Base-by-base conservation (phyloP, 2,113 vertebrate species). In the Trichomycterus rosablanca region DNA sequence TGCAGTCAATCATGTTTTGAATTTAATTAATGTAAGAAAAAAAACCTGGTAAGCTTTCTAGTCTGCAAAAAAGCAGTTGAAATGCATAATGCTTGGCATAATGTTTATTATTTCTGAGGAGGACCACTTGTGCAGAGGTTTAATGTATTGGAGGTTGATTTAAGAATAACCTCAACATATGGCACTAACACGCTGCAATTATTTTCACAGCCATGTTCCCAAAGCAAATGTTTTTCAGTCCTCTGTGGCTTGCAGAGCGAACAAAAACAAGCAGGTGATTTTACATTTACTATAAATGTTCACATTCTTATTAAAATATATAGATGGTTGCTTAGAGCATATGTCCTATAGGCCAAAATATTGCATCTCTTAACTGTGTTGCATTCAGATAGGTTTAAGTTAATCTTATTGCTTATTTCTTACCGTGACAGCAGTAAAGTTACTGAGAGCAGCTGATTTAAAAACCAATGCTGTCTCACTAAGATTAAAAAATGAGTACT, bases 381-480 rank as follows among this genome's bases (percentile, higher is more conserved):
- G 5, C 26, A 19, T 14, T 32, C 15, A 48, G 6, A 53, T 40
- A 8, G 9, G 4, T 32, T 4, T 32, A 32, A n/a, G n/a, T n/a
- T n/a, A n/a, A n/a, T n/a, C n/a, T n/a, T n/a, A n/a, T 8, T 10
- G 46, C 20, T 57, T 61, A 55, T 66, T 68, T 43, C 34, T 68
- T 57, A 61, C 23, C 35, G 7, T 74, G 67, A 56, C 63, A 66
- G 67, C 54, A 63, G 53, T 14, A 32, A 53, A 56, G 58, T 30
- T 48, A 67, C 42, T 20, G 46, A 48, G 45, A 57, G 30, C 22
- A 63, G 48, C 6, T n/a, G n/a, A 56, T 22, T 60, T 44, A 43
- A 34, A 57, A 53, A 61, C 24, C 2, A 35, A 65, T 42, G 59
- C 50, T 15, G 64, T 35, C 61, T 55, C 22, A 7, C 34, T 48